These are phyloP conservation scores for Umimayanthus kanabou DNA, from an alignment of 92 coral and sea anemone species.

Conservation along the genomic window DNA sequence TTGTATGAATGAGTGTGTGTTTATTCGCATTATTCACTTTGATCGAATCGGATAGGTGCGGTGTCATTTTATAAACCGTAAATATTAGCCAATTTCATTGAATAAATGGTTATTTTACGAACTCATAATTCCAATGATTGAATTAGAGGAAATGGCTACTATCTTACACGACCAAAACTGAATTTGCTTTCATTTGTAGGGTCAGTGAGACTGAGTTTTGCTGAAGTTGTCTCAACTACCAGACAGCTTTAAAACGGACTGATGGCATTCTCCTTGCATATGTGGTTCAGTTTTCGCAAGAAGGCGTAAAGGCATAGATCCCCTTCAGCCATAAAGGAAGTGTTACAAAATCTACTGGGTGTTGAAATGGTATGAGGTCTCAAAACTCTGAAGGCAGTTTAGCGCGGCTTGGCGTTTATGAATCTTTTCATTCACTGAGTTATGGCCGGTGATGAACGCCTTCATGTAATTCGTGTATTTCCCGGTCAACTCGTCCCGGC, in stretches of 20 bases:
- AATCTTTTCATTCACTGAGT: slow-evolving; percentile 26
- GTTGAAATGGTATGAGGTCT: slow-evolving; percentile 48
- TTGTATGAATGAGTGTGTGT: background rate
- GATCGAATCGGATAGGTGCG: slow-evolving; percentile 35
- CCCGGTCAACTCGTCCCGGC: slow-evolving; percentile 93
- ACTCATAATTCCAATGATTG: slow-evolving; percentile 4
- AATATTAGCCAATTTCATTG: slow-evolving; percentile 32
- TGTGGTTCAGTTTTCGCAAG: background rate
- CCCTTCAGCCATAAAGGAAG: slow-evolving; percentile 26
- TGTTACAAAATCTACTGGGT: slow-evolving; percentile 22
- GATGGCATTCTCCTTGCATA: slow-evolving; percentile 31
- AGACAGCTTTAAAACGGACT: slow-evolving; percentile 24
- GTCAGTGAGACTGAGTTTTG: slow-evolving; percentile 7
- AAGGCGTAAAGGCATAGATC: slow-evolving; percentile 14
- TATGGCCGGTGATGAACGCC: slow-evolving; percentile 49
- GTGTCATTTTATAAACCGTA: slow-evolving; percentile 8
- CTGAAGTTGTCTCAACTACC: slow-evolving; percentile 41
- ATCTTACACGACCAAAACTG: background rate
- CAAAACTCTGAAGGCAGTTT: slow-evolving; percentile 21
- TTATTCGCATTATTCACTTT: background rate
- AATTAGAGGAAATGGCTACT: background rate
- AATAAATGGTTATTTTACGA: slow-evolving; percentile 11
- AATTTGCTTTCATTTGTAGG: slow-evolving; percentile 27
- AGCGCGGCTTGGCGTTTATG: slow-evolving; percentile 16
- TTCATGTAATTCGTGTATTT: slow-evolving; percentile 79